Conservation (phyloP, 2,888 invertebrate species). For the Eupithecia subfuscata region DNA sequence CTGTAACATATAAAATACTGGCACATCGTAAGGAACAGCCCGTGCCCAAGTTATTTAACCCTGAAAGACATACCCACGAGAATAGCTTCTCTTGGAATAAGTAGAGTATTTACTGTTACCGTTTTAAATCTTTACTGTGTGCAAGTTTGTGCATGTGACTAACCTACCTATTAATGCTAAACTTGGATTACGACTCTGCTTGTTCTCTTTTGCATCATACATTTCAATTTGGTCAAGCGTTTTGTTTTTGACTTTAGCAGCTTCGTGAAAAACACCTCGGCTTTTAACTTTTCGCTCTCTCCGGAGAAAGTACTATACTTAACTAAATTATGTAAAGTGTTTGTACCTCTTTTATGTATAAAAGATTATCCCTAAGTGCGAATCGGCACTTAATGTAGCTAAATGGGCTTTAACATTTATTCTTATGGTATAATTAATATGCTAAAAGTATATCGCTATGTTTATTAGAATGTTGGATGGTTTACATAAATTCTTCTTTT, state of each 20-base stretch:
- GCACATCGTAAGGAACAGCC: constrained; percentile 63
- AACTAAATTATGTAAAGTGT: not conserved
- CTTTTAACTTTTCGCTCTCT: not conserved
- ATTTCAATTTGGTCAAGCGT: constrained; percentile 40
- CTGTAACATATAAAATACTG: constrained; percentile 61
- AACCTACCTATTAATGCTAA: constrained; percentile 42
- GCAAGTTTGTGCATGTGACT: constrained; percentile 37
- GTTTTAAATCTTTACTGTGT: constrained; percentile 5
- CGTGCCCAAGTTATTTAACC: constrained; percentile 77
- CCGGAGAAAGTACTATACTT: not conserved
- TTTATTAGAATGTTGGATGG: not conserved
- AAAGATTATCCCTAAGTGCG: not conserved
- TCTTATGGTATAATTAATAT: not conserved
- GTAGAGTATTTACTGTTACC: constrained; percentile 41
- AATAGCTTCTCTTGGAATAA: constrained; percentile 71
- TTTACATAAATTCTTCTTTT: not conserved
- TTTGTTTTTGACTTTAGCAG: constrained; percentile 26
- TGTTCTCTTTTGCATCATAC: constrained; percentile 40
- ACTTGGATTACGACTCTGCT: constrained; percentile 40
- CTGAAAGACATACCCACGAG: constrained; percentile 72
- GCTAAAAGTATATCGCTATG: not conserved
- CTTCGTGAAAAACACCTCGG: not conserved
- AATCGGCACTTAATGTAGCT: not conserved
- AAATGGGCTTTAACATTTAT: not conserved
- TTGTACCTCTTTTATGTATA: not conserved